These are phyloP conservation scores for Acanthis flammea DNA, from an alignment of 2,797 vertebrate species.

Conservation along the genomic window DNA sequence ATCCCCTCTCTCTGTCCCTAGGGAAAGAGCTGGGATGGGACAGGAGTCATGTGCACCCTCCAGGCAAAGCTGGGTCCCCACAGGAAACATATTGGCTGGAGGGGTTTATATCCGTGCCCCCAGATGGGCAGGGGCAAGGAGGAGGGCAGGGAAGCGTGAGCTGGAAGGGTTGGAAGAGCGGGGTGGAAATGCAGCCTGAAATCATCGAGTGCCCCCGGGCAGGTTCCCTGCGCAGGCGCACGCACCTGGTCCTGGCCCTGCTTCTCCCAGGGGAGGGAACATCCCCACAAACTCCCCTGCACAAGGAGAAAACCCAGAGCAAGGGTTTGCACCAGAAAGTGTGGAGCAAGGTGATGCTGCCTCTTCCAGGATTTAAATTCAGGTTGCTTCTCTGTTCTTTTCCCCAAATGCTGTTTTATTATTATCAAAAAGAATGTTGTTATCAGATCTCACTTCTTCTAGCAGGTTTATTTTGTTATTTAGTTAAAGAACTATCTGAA, in stretches of 20 bases:
- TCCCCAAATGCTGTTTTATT: background rate
- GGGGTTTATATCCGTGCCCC: slow-evolving; percentile 43
- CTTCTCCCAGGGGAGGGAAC: background rate
- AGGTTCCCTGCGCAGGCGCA: background rate
- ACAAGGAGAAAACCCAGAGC: rapidly evolving
- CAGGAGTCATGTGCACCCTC: background rate
- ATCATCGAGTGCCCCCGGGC: slow-evolving; percentile 28
- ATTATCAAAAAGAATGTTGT: background rate
- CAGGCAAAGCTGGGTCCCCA: background rate
- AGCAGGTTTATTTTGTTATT: background rate
- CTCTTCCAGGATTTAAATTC: rapidly evolving
- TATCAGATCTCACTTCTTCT: background rate
- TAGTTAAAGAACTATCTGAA: background rate
- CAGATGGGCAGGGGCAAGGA: slow-evolving; percentile 41
- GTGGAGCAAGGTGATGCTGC: rapidly evolving
- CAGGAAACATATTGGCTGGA: slow-evolving; percentile 26
- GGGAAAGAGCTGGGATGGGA: background rate
- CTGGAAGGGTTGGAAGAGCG: slow-evolving; percentile 1
- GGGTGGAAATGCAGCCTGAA: slow-evolving; percentile 31
- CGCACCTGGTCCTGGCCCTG: background rate
- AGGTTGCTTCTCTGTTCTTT: background rate
- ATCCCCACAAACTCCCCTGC: background rate
- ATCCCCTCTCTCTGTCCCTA: background rate
- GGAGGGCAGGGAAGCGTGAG: slow-evolving; percentile 44
- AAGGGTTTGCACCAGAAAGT: background rate